Evolutionary conservation across 2,797 vertebrate species (phyloP).

Genomic region (Hapalemur alaotrensis): DNA sequence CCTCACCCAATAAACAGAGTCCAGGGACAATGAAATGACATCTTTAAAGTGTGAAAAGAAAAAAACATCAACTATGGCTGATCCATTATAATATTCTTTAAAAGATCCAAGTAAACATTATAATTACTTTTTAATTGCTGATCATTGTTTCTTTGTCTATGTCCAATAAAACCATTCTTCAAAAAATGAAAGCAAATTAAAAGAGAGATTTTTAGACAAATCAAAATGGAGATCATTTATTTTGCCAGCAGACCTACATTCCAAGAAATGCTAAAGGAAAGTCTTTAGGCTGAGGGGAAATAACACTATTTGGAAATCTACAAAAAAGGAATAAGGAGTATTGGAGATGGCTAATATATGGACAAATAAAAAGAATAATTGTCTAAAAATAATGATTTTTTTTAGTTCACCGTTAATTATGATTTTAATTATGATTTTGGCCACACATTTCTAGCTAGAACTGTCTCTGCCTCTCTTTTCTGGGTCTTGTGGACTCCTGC

Average conservation of each 20-base stretch:
- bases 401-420: neutral
- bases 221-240: neutral
- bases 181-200: neutral
- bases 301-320: neutral
- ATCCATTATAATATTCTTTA: neutral
- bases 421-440: neutral
- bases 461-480: neutral
- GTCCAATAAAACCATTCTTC: neutral
- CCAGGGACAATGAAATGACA: neutral
- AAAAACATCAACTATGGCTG: neutral
- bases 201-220: neutral
- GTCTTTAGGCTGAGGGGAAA: neutral
- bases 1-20: neutral
- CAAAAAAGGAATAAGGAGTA: neutral
- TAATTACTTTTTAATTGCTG: slow-evolving; percentile 1
- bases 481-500: neutral
- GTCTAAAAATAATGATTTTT: neutral
- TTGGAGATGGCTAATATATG: neutral
- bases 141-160: neutral
- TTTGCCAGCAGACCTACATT: neutral
- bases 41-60: neutral
- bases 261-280: neutral
- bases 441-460: neutral
- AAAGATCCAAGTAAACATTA: neutral
- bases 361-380: neutral